Percentiles rank a stretch among this genome's conserved stretches.
Conservation (phyloP, 2,888 invertebrate species). For the Rotaria socialis region DNA sequence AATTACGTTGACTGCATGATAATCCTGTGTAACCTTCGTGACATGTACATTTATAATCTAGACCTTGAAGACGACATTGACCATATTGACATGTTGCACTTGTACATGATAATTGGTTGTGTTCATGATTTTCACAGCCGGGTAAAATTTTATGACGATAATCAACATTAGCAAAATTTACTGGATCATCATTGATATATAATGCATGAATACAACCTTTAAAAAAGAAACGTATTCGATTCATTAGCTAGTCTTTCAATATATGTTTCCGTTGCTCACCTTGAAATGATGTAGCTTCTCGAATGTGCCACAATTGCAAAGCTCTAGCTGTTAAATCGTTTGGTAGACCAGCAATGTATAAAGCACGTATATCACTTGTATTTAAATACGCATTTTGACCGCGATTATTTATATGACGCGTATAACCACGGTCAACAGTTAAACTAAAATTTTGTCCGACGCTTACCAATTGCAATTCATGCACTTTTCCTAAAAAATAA, state of each 20-base stretch:
- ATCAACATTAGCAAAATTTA: constrained; percentile 81
- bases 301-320: constrained; percentile 77
- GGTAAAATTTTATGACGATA: constrained; percentile 79
- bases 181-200: constrained; percentile 86
- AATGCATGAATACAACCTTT: constrained; percentile 87
- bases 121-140: constrained; percentile 63
- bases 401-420: constrained; percentile 82
- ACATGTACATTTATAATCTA: not conserved
- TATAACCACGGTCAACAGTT: constrained; percentile 75
- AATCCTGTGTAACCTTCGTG: not conserved
- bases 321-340: constrained; percentile 75
- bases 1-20: constrained; percentile 5
- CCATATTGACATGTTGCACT: not conserved
- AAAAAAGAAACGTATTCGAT: not conserved
- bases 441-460: constrained; percentile 90
- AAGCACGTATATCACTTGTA: constrained; percentile 66
- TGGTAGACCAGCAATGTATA: constrained; percentile 87
- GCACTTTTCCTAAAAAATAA: constrained; percentile 56
- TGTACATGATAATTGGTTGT: not conserved
- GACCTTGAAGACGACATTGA: not conserved
- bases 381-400: constrained; percentile 80
- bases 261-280: not conserved
- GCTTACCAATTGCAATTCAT: constrained; percentile 79
- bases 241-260: not conserved
- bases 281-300: constrained; percentile 36